phyloP scores from a whole-genome alignment of 2,113 vertebrate genomes.

The Dicentrarchus labrax region DNA sequence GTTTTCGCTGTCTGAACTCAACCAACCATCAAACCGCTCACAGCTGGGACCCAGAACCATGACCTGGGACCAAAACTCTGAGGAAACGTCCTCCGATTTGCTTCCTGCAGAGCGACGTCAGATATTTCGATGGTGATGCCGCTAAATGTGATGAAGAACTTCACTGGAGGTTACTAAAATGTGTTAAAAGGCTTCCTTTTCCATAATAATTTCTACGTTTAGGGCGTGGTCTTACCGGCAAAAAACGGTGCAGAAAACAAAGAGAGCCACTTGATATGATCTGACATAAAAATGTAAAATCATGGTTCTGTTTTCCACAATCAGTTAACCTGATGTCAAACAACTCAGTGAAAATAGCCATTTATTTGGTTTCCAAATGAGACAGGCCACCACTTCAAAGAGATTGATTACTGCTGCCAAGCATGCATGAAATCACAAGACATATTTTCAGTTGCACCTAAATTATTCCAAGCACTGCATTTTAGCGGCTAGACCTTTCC shows the following conservation, averaged over 20 bases:
- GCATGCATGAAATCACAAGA: constrained; percentile 74
- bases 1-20: constrained; percentile 76
- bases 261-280: constrained; percentile 12
- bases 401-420: constrained; percentile 72
- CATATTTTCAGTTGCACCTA: constrained; percentile 61
- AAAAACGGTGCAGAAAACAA: constrained; percentile 14
- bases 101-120: constrained; percentile 41
- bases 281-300: constrained; percentile 55
- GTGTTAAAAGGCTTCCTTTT: constrained; percentile 42
- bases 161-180: constrained; percentile 15
- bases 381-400: constrained; percentile 73
- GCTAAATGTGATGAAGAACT: constrained; percentile 30
- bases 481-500: constrained; percentile 60
- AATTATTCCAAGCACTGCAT: constrained; percentile 63
- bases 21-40: constrained; percentile 79
- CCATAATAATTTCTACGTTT: not conserved
- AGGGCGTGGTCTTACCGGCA: not conserved
- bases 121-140: constrained; percentile 13
- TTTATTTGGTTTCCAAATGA: constrained; percentile 79
- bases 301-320: constrained; percentile 62
- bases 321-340: constrained; percentile 73
- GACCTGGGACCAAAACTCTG: constrained; percentile 53
- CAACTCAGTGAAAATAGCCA: constrained; percentile 65
- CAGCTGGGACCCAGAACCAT: constrained; percentile 73
- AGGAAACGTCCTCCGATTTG: constrained; percentile 42